Percentiles rank a stretch among this genome's conserved stretches.
Conservation (phyloP, 2,113 vertebrate species). For the Conger conger region DNA sequence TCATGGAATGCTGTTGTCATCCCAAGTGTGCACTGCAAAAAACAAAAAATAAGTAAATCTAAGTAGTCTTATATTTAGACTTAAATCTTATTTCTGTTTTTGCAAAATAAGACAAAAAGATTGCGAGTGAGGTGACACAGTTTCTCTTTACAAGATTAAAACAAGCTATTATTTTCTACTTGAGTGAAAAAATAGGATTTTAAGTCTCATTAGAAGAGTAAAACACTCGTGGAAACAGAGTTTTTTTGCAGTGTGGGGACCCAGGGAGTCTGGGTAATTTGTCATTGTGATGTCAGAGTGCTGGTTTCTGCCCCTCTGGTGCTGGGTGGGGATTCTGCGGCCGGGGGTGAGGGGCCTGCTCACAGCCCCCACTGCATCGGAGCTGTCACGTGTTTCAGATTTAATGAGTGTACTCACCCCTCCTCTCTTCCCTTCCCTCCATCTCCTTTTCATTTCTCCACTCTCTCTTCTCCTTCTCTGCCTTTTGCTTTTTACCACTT, state of each 20-base stretch:
- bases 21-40: too few species aligned
- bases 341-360: neutral
- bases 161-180: too few species aligned
- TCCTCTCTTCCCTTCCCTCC: slow-evolving; percentile 26
- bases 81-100: too few species aligned
- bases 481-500: slow-evolving; percentile 17
- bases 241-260: too few species aligned
- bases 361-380: neutral
- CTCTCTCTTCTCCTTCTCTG: neutral
- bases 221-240: too few species aligned
- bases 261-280: neutral
- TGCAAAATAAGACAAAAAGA: too few species aligned
- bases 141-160: too few species aligned
- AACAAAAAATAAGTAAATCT: too few species aligned
- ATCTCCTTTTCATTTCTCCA: slow-evolving; percentile 9
- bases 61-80: too few species aligned
- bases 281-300: neutral
- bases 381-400: neutral
- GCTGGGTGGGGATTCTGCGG: neutral
- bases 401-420: slow-evolving; percentile 20
- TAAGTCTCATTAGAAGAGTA: too few species aligned
- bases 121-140: too few species aligned
- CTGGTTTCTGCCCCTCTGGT: neutral
- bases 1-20: neutral
- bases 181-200: too few species aligned